Base-by-base conservation (phyloP, 1,140 invertebrate species). In the Drosophila teissieri region DNA sequence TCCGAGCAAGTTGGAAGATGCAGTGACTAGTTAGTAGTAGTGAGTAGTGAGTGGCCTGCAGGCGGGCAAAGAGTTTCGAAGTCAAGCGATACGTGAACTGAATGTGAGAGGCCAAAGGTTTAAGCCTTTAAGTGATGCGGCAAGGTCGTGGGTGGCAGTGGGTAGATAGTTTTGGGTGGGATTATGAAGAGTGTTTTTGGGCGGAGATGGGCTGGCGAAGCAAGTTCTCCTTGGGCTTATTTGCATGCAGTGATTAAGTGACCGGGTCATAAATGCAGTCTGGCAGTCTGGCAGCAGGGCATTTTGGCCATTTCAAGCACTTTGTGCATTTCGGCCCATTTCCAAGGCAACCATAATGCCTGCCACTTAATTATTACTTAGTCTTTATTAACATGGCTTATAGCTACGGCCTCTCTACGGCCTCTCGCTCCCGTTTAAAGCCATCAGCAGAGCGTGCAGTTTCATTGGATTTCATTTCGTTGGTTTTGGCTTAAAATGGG, bases 291-390 rank as follows among this genome's bases (percentile, higher is more conserved):
- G 19, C 19, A 19, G 19, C 1, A 10, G 19, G 36, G 10, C 15
- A 36, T 46, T 46, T 34, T 36, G 31, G 31, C 31, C 31, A 31
- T 31, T 39, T 39, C 37, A 39, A 14, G 37, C 14, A 39, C 14
- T 39, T 14, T 2, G 24, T 17, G 4, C 48, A 34, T 39, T 12
- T 34, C 34, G 42, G 17, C 24, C 24, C 42, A 51, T 15, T 39
- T n/a, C 63, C 67, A 69, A 56, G 64, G 67, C 67, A 70, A 70
- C 51, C 64, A 37, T 56, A 57, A 56, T 49, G 67, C 64, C 15
- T 14, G 44, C 42, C 65, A 70, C 61, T 78, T 79, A 79, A 79
- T 79, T 79, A 79, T 79, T 77, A 77, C 63, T 60, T 69, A 60
- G 53, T 55, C 52, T 77, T 56, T 78, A 78, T 73, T 78, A 70